A percentile compares a stretch with the other conserved stretches of the same genome.
Evolutionary conservation across 2,888 invertebrate genomes (phyloP).

Genomic region (Epirrhoe alternata): DNA sequence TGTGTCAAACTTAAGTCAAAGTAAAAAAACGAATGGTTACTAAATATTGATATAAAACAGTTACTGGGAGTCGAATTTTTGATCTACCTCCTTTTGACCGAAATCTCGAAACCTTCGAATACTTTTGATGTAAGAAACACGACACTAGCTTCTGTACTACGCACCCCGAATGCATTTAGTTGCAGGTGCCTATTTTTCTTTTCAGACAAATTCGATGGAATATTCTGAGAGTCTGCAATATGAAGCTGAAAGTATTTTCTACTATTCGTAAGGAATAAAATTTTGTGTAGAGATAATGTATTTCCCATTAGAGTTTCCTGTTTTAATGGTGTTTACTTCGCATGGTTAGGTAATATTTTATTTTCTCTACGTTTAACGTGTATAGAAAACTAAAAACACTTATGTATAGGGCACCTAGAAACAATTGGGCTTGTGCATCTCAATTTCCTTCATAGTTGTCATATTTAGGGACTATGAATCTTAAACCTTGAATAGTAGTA

Average conservation of each 20-base stretch:
- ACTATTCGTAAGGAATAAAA: conserved; percentile 27
- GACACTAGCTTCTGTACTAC: conserved; percentile 24
- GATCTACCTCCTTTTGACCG: no score
- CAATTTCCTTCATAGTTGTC: no score
- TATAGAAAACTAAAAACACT: neutral
- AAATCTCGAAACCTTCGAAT: neutral
- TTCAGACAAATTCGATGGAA: conserved; percentile 70
- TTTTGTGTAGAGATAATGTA: conserved; percentile 43
- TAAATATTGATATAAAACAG: neutral
- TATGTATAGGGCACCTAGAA: no score
- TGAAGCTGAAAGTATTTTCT: conserved; percentile 36
- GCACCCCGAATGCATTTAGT: conserved; percentile 72
- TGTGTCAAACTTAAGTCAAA: neutral
- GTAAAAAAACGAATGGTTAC: neutral
- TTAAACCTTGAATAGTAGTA: no score
- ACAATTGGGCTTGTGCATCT: no score
- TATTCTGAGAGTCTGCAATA: conserved; percentile 52
- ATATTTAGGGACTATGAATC: no score
- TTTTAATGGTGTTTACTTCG: conserved; percentile 28
- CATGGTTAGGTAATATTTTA: neutral
- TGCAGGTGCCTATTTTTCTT: conserved; percentile 82
- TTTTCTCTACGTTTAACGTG: neutral
- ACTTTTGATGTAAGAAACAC: neutral
- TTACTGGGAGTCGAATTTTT: no score
- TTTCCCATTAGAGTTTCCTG: conserved; percentile 37